Base-by-base conservation (phyloP, 2,888 invertebrate species). In the Chrysodeixis includens region DNA sequence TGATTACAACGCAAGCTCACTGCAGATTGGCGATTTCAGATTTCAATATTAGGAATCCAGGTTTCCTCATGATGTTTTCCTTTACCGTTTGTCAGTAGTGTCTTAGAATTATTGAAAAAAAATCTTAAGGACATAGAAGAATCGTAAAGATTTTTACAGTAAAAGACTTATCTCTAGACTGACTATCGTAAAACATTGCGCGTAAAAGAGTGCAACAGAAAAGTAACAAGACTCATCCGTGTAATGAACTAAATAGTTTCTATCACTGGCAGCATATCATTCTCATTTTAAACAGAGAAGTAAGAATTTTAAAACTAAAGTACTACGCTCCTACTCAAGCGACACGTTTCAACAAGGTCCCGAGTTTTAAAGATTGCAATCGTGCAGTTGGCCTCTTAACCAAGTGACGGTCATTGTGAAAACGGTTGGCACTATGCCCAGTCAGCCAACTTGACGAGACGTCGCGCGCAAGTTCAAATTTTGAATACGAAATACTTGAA, bases 401-500 rank as follows among this genome's bases (percentile, higher is more conserved):
- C 32, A 58, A 62, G 77, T 73, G 67, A 69, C 63, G 65, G 65
- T 79, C 77, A 64, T 70, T 58, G 69, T 67, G 62, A 54, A 55
- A 66, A 60, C 51, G 53, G 56, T 74, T 77, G 77, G 80, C 77
- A 73, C 35, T 53, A 40, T 58, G 65, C 77, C 77, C 76, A 66
- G 26, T 3, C 18, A 49, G 46, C 10, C 9, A 49, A 18, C 9
- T 35, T 32, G 49, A 49, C 14, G 56, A 76, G 72, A 26, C 66
- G 22, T 16, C 12, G 30, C 32, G 58, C 66, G 72, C 76, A 40
- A 56, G 40, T 54, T 56, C 20, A 49, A 59, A 56, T 44, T 56
- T 63, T 8, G 3, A 49, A 49, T 49, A 16, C 20, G 20, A 16
- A 49, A 40, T 40, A 5, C 16, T 16, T n/a, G n/a, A 44, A 44